Evolutionary conservation across 2,113 vertebrate species (phyloP), one percentile per base, ranked within the genome.

Genomic region (Elachura formosa): DNA sequence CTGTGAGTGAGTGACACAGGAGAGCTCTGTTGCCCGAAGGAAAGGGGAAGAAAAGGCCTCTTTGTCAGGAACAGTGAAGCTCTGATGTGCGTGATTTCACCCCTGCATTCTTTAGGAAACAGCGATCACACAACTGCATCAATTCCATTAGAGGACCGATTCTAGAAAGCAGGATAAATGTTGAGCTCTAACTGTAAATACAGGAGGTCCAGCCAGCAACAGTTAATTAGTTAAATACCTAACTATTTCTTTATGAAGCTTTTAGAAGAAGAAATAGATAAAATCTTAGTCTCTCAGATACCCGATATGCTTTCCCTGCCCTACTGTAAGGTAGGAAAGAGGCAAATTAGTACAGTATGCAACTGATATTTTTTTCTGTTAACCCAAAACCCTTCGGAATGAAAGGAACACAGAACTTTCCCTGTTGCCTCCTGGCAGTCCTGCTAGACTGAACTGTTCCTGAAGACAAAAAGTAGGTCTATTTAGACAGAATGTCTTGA

Each of bases 21-120:
- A 84, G 80, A 63, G 69, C 66, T 77, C 87, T 96, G 84, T 82
- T 85, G 49, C 26, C 46, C 64, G 73, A 89, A 43, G 55, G 68
- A 77, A 43, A 59, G 11, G 7, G 31, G 36, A 6, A 89, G 72
- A 84, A 89, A 79, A 87, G 90, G 59, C 78, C 79, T 95, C 95
- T 94, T 90, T 96, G 46, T 94, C 38, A 46, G 62, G 43, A 96
- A 96, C 94, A 95, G 93, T 29, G 41, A 73, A 51, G 75, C 82
- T 94, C 49, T 95, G 54, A 96, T 83, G 75, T 49, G 14, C 46
- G 54, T 66, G 71, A 90, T 62, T 95, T 93, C 89, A 84, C 43
- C 56, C 81, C 67, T 46, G 87, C 56, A 80, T 89, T 69, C 89
- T 89, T 89, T 59, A 79, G 66, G 81, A 81, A 93, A 91, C n/a